phyloP scores from a whole-genome alignment of 2,113 vertebrate genomes.

The Phaetusa simplex region DNA sequence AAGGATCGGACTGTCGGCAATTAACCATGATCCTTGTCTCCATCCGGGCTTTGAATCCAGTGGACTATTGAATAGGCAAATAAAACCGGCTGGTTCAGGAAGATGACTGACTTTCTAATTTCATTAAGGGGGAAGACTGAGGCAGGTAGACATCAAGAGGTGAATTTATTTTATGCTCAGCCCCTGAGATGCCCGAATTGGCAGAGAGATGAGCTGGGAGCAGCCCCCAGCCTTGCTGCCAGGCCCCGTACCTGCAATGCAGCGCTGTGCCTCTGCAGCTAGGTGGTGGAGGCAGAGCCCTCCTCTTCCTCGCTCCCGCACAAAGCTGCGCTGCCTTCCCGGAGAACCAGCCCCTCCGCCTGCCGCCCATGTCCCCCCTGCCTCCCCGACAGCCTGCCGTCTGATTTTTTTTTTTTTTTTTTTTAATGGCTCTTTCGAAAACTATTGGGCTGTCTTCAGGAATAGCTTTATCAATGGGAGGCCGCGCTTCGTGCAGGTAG shows the following conservation, averaged over 20 bases:
- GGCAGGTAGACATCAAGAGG: not conserved
- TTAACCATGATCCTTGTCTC: not conserved
- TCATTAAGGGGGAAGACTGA: not conserved
- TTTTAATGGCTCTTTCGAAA: conserved; percentile 73
- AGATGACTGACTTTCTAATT: conserved; percentile 1
- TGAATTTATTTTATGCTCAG: not conserved
- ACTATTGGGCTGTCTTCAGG: conserved; percentile 48
- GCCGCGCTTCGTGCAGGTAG: conserved; percentile 89
- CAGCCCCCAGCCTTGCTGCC: conserved; percentile 37
- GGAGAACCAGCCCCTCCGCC: conserved; percentile 1
- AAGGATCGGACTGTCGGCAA: not conserved
- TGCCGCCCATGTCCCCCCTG: conserved; percentile 8
- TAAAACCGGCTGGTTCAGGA: conserved; percentile 38
- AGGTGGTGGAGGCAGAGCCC: conserved; percentile 70
- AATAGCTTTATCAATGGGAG: conserved; percentile 79
- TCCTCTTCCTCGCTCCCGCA: conserved; percentile 37
- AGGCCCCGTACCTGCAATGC: conserved; percentile 87
- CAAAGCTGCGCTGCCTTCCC: conserved; percentile 43
- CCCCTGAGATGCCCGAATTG: conserved; percentile 2
- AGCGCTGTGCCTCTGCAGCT: conserved; percentile 81
- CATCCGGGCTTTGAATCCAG: not conserved
- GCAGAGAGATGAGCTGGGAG: conserved; percentile 41
- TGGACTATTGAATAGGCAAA: conserved; percentile 38
- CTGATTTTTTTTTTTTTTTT: conserved; percentile 20
- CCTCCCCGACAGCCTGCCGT: not conserved